Base-by-base conservation (phyloP, 92 coral and sea anemone genomes). In the Pocillopora meandrina region DNA sequence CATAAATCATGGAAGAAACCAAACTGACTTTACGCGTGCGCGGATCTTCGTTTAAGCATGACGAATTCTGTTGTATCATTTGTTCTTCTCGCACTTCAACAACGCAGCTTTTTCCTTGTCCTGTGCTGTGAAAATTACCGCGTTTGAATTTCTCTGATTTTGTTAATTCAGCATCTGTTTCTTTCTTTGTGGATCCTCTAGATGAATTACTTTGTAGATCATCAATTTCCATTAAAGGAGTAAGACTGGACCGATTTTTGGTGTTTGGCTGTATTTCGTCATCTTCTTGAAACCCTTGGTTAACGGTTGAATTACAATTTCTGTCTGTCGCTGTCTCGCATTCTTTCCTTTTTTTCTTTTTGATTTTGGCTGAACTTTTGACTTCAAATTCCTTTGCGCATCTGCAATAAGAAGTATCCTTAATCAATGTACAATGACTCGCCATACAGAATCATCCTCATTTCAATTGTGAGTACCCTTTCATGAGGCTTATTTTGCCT, bases 371-470 rank as follows among this genome's bases (percentile, higher is more conserved):
- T 10, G 95, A 90, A 18, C 89, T 78, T 79, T 90, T 86, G 55
- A 86, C 34, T 75, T 92, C 77, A 71, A 92, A 90, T 19, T 92
- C 80, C 49, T 83, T 90, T 11, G 91, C 89, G 69, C 90, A 90
- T 18, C 95, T 92, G 76, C 73, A 26, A 55, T 16, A 14, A 55
- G 4, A 65, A 79, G 55, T 12, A 35, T 3, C 12, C 35, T 35
- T n/a, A 12, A 14, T 70, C 74, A 34, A 13, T 16, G 49, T 42
- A 42, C 7, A 3, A 42, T 42, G 49, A 42, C 49, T 42, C 49
- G 7, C 7, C 49, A 42, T 42, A 3, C 7, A 42, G 49, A 42
- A 42, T 42, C 49, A 42, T 42, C 49, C 7, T 42, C 49, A 42
- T 42, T 42, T 42, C 49, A 42, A 42, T 42, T 7, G 49, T 3